These are phyloP conservation scores for Smutsia temminckii DNA, from an alignment of 2,797 vertebrate genomes.

Conservation along the genomic window DNA sequence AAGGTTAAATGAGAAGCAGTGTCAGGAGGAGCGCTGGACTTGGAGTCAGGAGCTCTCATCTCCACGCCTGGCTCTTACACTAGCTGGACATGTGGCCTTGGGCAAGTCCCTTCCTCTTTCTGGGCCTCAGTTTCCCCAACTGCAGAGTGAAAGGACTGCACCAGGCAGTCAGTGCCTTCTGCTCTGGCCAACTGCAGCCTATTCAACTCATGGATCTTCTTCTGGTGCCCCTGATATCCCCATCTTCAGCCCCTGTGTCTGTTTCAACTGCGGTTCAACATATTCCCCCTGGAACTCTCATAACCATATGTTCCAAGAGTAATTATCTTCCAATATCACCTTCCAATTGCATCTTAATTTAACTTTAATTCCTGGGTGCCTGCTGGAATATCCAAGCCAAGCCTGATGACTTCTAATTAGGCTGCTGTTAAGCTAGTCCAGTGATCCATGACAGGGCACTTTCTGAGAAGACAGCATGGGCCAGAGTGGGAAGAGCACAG, in stretches of 20 bases:
- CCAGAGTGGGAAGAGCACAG: neutral
- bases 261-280: neutral
- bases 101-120: conserved; percentile 33
- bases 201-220: neutral
- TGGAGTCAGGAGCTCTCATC: neutral
- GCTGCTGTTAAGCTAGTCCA: neutral
- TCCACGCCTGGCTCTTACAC: neutral
- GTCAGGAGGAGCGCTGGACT: neutral
- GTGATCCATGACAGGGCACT: neutral
- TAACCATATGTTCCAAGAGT: conserved; percentile 53
- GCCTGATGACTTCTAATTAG: conserved; percentile 63
- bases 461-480: neutral
- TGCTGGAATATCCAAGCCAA: conserved; percentile 49
- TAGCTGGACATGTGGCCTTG: conserved; percentile 44
- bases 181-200: neutral
- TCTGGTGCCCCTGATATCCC: too few species aligned
- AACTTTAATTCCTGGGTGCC: conserved; percentile 49
- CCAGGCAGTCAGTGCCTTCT: neutral
- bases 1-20: neutral
- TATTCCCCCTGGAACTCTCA: neutral
- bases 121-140: conserved; percentile 34
- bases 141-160: neutral
- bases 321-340: conserved; percentile 72
- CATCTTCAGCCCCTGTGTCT: neutral
- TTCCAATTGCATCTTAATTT: conserved; percentile 71